A percentile compares a stretch with the other conserved stretches of the same genome.
Evolutionary conservation across 2,888 invertebrate genomes (phyloP).

Genomic region (Spilosoma lubricipeda): DNA sequence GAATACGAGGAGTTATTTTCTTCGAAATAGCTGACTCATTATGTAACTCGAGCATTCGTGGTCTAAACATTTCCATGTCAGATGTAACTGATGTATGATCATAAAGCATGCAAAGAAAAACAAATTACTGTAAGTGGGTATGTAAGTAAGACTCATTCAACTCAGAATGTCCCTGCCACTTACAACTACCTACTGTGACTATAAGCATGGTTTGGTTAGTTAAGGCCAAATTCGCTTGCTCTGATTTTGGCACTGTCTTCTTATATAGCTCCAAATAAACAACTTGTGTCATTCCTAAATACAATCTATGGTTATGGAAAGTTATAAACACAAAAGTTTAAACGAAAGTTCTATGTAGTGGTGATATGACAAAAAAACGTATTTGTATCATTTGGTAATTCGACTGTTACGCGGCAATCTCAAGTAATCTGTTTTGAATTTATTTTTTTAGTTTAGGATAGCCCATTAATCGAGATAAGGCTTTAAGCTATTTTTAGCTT

Average conservation of each 20-base stretch:
- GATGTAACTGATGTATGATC: slow-evolving; percentile 13
- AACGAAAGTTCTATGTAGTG: background rate
- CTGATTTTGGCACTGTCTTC: background rate
- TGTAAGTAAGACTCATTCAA: background rate
- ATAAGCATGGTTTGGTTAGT: background rate
- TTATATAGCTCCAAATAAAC: background rate
- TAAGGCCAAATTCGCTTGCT: background rate
- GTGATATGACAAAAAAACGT: background rate
- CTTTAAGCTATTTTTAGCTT: too few species aligned
- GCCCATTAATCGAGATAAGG: too few species aligned
- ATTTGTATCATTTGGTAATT: background rate
- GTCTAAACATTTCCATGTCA: slow-evolving; percentile 7
- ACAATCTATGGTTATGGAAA: background rate
- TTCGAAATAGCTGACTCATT: slow-evolving; percentile 19
- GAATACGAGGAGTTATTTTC: slow-evolving; percentile 11
- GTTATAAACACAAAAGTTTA: background rate
- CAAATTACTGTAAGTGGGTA: slow-evolving; percentile 1
- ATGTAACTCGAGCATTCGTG: slow-evolving; percentile 19
- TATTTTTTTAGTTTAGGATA: too few species aligned
- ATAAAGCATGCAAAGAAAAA: slow-evolving; percentile 17
- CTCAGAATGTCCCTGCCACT: background rate
- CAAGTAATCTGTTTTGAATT: too few species aligned
- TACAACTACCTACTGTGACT: background rate
- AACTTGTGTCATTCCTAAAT: background rate
- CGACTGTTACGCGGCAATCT: too few species aligned